Evolutionary conservation across 2,888 invertebrate species (phyloP), one percentile per base, ranked within the genome.

Genomic region (Spodoptera picta): DNA sequence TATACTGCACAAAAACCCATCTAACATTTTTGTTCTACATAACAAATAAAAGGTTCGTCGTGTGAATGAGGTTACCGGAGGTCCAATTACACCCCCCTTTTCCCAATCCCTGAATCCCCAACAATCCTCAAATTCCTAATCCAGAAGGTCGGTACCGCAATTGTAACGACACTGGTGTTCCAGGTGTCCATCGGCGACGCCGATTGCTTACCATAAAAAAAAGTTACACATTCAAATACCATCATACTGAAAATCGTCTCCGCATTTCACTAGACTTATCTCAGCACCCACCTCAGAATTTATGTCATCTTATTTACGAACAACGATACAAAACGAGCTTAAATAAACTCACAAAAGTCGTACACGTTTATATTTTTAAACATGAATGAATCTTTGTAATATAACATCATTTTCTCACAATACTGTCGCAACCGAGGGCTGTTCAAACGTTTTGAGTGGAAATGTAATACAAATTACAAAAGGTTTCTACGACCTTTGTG

Each of bases 311-410:
- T 73, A 66, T 69, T 69, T 53, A 53, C 27, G 31, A 53, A 51
- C 11, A 19, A 6, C 41, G 36, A 51, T 48, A 47, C 43, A 47
- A 60, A 62, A 60, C 41, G 47, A 58, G 52, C 65, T 60, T 44
- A 48, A 53, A 50, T 49, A 54, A 55, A 65, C 14, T 43, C 57
- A 14, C 55, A 50, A 49, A 19, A 70, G 48, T 45, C 42, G 14
- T 50, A 61, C 50, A 23, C 50, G 45, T 55, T 61, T 65, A 57
- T 71, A 60, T 63, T 70, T 74, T 65, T 60, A 59, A 77, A 69
- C 51, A 57, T 61, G 56, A 71, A 68, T 63, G 61, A 59, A 67
- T 61, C 60, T 75, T 60, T 24, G 59, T 76, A 63, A 67, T 75
- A 63, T 59, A 49, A 60, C 47, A 58, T 67, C 56, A 65, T 67